Evolutionary conservation across 2,113 vertebrate species (phyloP), one percentile per base, ranked within the genome.

Genomic region (Hippolais icterina): DNA sequence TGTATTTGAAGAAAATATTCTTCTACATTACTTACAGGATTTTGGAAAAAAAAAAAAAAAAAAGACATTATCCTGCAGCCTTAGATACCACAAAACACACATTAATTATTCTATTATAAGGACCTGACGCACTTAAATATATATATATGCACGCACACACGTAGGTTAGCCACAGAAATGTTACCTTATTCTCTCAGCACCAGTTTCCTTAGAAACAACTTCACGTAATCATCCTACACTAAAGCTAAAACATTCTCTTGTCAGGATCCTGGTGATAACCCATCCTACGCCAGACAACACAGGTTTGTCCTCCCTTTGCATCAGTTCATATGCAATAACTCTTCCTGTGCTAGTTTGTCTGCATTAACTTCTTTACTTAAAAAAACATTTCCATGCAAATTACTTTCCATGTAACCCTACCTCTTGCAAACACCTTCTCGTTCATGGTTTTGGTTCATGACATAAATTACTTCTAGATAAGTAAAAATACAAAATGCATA

Each of bases 131-230:
- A 69, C 27, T 82, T 82, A 74, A 42, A 93, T 31, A 83, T 23
- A 90, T 35, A 85, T 8, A 81, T 0, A 81, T 2, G 81, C 25
- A 60, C 24, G n/a, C 33, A 64, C 23, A 68, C 49, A 80, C 10
- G 28, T 31, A 61, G 66, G 56, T 71, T 93, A 71, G 35, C 19
- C 63, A 74, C 18, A 78, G 44, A 94, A 93, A 92, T 13, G 52
- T 86, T 94, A 96, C 94, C 95, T 95, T 89, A 70, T 69, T 90
- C 84, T 87, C 88, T 74, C 83, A 92, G 88, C 79, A 86, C 41
- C 87, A 87, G 96, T 97, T 94, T 96, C 95, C 97, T 94, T 97
- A 97, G 95, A 96, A 97, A 97, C 96, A 95, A 83, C 65, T 74
- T 79, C 75, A 88, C 5, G 20, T 27, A 96, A 90, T 79, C 96